Conservation (phyloP, 1,140 invertebrate species). For the Heliothis virescens region DNA sequence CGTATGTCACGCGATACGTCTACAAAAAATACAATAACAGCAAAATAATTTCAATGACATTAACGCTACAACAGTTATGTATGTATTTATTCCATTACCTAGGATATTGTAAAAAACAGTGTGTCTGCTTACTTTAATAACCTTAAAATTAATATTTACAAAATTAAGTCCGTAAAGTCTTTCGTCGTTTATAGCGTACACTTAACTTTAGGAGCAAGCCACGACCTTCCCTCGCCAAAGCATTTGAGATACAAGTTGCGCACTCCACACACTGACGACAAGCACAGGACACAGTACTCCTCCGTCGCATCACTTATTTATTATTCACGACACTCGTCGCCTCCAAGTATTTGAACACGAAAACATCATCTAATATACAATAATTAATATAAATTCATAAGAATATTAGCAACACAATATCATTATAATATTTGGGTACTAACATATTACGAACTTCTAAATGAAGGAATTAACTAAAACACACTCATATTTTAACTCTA, state of each 20-base stretch:
- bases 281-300: conserved; percentile 40
- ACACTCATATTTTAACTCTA: conserved; percentile 50
- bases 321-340: conserved; percentile 39
- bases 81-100: conserved; percentile 78
- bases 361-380: conserved; percentile 61
- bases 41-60: conserved; percentile 66
- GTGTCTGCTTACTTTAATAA: conserved; percentile 78
- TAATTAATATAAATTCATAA: conserved; percentile 61
- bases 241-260: conserved; percentile 52
- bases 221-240: conserved; percentile 55
- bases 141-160: conserved; percentile 84
- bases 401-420: conserved; percentile 77
- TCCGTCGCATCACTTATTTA: conserved; percentile 28
- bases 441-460: conserved; percentile 59
- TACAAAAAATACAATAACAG: conserved; percentile 61
- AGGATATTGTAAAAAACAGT: conserved; percentile 85
- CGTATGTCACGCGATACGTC: conserved; percentile 51
- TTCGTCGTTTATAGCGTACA: conserved; percentile 79
- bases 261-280: conserved; percentile 51
- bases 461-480: conserved; percentile 50
- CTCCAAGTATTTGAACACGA: conserved; percentile 54
- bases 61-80: conserved; percentile 83
- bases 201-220: conserved; percentile 68
- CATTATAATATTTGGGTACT: conserved; percentile 67
- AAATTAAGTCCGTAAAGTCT: conserved; percentile 82